Conservation (phyloP, 92 coral and sea anemone genomes). For the Montipora capitata region DNA sequence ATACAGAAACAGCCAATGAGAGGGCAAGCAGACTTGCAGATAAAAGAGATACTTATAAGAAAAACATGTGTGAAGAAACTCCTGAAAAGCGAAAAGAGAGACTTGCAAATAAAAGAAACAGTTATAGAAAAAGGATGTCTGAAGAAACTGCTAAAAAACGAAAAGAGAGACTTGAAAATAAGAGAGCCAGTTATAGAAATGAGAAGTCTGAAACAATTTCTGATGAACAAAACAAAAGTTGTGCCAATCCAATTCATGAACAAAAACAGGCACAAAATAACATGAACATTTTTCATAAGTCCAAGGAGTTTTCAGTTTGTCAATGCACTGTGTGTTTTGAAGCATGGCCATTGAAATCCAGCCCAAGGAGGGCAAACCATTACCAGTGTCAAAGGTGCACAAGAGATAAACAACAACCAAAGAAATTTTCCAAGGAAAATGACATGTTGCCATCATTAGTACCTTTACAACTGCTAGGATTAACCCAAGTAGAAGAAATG, state of each 20-base stretch:
- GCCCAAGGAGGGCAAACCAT: conserved; percentile 8
- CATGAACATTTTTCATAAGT: conserved; percentile 48
- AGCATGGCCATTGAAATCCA: conserved; percentile 68
- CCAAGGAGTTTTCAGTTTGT: conserved; percentile 59
- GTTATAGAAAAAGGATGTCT: neutral
- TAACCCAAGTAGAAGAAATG: conserved; percentile 83
- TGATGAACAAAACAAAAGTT: neutral
- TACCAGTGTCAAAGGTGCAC: conserved; percentile 73
- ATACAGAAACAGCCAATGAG: neutral
- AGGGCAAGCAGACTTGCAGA: too few species aligned
- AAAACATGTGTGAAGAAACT: too few species aligned
- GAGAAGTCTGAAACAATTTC: conserved; percentile 1
- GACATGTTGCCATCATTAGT: conserved; percentile 80
- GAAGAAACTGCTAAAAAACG: conserved; percentile 5
- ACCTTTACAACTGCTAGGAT: conserved; percentile 74
- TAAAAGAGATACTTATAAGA: too few species aligned
- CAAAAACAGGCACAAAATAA: conserved; percentile 50
- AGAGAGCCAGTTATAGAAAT: neutral
- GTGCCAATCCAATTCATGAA: conserved; percentile 26
- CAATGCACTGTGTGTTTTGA: conserved; percentile 72
- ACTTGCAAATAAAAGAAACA: too few species aligned
- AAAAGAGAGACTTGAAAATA: conserved; percentile 4
- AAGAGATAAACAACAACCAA: conserved; percentile 65
- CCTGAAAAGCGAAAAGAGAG: too few species aligned
- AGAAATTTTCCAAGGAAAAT: conserved; percentile 78